Conservation (phyloP, 1,140 invertebrate species). For the Trichogramma pretiosum region DNA sequence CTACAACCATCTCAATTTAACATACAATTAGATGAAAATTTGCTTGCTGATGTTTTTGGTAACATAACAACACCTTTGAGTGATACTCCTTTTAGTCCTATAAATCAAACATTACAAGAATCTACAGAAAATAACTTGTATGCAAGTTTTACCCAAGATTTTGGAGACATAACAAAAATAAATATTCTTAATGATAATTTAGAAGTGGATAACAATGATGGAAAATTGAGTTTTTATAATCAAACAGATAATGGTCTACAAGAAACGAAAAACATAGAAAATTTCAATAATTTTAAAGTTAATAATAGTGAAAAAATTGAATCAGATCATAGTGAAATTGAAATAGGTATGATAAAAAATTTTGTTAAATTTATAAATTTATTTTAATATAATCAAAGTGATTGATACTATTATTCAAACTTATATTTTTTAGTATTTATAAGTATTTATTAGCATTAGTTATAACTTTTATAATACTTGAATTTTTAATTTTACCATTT, state of each 20-base stretch:
- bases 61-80: no score
- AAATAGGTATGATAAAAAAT: slow-evolving; percentile 23
- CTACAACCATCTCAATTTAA: slow-evolving; percentile 23
- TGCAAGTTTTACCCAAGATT: no score
- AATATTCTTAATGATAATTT: no score
- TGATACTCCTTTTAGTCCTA: no score
- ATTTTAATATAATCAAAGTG: no score
- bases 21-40: slow-evolving; percentile 1
- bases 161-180: no score
- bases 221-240: no score
- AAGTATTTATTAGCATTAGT: not conserved
- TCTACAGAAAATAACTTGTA: not conserved
- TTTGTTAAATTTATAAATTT: no score
- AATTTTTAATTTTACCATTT: slow-evolving; percentile 7
- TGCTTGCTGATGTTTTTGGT: slow-evolving; percentile 4
- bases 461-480: not conserved
- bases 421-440: not conserved
- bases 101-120: no score
- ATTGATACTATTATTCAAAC: no score
- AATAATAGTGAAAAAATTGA: slow-evolving; percentile 1
- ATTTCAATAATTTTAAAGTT: slow-evolving; percentile 10
- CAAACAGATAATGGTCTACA: no score
- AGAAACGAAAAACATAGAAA: slow-evolving; percentile 11
- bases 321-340: slow-evolving; percentile 20
- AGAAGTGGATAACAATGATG: no score